Evolutionary conservation across 1,140 invertebrate genomes (phyloP), one percentile per base, ranked within the genome.

Genomic region (Pogonomyrmex barbatus): DNA sequence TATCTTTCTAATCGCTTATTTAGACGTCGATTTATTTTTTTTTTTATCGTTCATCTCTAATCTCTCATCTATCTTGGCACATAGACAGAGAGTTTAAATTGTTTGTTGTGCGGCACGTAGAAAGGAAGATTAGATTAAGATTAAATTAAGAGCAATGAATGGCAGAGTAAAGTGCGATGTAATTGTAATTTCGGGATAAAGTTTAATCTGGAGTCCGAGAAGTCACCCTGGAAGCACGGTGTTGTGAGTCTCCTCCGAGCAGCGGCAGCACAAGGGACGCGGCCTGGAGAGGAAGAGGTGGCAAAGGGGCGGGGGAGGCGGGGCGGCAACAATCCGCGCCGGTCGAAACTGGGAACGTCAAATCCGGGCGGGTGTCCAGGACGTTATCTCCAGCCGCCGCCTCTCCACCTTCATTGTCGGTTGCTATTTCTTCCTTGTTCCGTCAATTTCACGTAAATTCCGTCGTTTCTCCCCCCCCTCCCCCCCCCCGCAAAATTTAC

Each of bases 191-290:
- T 58, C 8, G n/a, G n/a, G 56, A 24, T 24, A 24, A 24, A 24
- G 24, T 24, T 45, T 47, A 24, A 68, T 47, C n/a, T 2, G 8
- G 17, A 42, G 42, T 68, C 42, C 9, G n/a, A 24, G 17, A 50
- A 45, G 30, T 33, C 17, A 58, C 39, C 52, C 77, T 39, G 65
- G 78, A 65, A 14, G 42, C 36, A 50, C n/a, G 73, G 24, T 77
- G 90, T 87, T 92, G 91, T 91, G 87, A 90, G 81, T 91, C 89
- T 86, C 86, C 71, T 76, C 91, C 90, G 71, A 88, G 39, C 45
- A 63, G 87, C 47, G 90, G 92, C 90, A 91, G 87, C 89, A 91
- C 87, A 54, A 71, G 63, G 63, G 67, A 82, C n/a, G 39, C 10
- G 63, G 5, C 14, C n/a, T 47, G 45, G 78, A 3, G 14, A 36